Percentiles rank a stretch among this genome's conserved stretches.
Conservation (phyloP, 2,113 vertebrate genomes). For the Okapia johnstoni region DNA sequence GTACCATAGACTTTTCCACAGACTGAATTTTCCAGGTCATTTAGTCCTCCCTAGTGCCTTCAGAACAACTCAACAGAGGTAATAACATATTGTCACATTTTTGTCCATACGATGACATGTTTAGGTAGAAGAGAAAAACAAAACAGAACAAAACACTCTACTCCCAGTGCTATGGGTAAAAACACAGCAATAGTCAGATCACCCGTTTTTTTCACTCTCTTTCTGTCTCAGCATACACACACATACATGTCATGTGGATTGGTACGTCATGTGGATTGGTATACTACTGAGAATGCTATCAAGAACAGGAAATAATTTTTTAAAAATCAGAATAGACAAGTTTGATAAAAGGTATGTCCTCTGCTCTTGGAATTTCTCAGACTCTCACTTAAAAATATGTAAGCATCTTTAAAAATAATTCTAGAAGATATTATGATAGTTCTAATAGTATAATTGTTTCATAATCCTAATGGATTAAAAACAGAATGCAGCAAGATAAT, state of each 20-base stretch:
- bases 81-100: constrained; percentile 82
- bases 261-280: neutral
- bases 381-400: neutral
- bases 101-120: constrained; percentile 68
- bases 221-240: neutral
- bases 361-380: neutral
- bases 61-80: constrained; percentile 76
- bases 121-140: constrained; percentile 73
- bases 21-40: constrained; percentile 82
- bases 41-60: constrained; percentile 79
- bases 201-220: neutral
- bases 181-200: neutral
- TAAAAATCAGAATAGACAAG: neutral
- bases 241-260: neutral
- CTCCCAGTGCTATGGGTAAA: constrained; percentile 47
- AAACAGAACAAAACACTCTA: constrained; percentile 47
- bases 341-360: neutral
- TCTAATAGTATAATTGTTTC: neutral
- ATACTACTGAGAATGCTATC: neutral
- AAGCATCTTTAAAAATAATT: neutral
- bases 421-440: neutral
- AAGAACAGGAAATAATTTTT: neutral
- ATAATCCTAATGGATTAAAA: neutral
- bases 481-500: neutral
- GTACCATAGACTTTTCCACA: constrained; percentile 78